Percentiles rank a stretch among this genome's conserved stretches.
These are phyloP conservation scores for Perodicticus potto DNA, from an alignment of 2,797 vertebrate genomes.

Conservation along the genomic window DNA sequence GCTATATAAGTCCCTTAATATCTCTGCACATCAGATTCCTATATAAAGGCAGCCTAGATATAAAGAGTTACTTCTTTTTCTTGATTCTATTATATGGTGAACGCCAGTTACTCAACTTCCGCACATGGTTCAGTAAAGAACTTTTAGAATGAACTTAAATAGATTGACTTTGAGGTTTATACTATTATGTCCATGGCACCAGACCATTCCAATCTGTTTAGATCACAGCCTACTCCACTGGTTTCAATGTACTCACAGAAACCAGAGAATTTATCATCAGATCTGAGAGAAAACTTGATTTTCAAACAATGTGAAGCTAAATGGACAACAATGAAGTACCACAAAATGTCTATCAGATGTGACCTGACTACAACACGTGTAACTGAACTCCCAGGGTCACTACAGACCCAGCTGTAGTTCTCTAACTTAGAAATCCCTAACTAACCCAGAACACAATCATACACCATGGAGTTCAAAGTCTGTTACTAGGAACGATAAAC, in stretches of 20 bases:
- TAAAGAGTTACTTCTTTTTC: slow-evolving; percentile 1
- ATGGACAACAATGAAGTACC: neutral
- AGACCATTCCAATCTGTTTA: slow-evolving; percentile 8
- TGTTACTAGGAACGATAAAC: neutral
- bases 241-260: slow-evolving; percentile 40
- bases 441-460: neutral
- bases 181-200: neutral
- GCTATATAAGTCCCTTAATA: neutral
- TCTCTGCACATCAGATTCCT: neutral
- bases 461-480: neutral
- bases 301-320: slow-evolving; percentile 14
- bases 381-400: neutral
- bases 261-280: slow-evolving; percentile 7
- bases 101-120: neutral
- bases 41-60: neutral
- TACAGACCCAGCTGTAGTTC: neutral
- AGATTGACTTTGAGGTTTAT: slow-evolving; percentile 27
- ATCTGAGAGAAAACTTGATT: slow-evolving; percentile 38
- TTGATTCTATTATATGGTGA: slow-evolving; percentile 9
- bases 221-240: neutral
- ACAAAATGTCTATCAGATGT: neutral
- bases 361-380: no score
- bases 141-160: slow-evolving; percentile 15
- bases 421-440: slow-evolving; percentile 12
- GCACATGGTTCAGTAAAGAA: neutral